phyloP scores from a whole-genome alignment of 2,888 invertebrate genomes.

The Argynnis bischoffii region DNA sequence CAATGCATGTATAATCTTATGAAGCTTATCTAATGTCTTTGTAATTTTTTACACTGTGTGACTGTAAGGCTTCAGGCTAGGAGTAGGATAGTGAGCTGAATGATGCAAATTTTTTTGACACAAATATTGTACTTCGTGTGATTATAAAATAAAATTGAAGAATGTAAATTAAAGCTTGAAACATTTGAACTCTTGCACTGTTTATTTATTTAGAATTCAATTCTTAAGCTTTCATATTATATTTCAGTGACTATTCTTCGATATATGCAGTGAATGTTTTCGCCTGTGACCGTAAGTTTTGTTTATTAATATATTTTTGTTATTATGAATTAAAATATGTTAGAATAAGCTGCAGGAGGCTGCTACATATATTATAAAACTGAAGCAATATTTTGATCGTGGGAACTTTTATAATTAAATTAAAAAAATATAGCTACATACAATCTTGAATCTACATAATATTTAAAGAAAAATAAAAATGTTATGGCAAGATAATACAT shows the following conservation, averaged over 20 bases:
- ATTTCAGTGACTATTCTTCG: not conserved
- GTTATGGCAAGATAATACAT: no score
- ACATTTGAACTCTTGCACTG: not conserved
- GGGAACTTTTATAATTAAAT: no score
- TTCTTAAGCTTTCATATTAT: not conserved
- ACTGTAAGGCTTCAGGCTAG: not conserved
- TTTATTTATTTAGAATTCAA: not conserved
- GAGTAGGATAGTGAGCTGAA: not conserved
- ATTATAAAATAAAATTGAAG: conserved; percentile 3
- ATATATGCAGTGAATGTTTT: not conserved
- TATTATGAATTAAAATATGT: conserved; percentile 13
- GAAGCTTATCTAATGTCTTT: not conserved
- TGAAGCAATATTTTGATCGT: no score
- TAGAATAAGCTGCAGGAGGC: not conserved
- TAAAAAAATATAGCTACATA: no score
- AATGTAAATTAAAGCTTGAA: not conserved
- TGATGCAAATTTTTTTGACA: conserved; percentile 8
- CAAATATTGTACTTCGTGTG: conserved; percentile 6
- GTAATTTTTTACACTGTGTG: not conserved
- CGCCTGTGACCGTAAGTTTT: conserved; percentile 7
- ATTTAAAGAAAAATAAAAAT: no score
- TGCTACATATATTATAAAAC: no score
- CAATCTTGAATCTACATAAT: no score
- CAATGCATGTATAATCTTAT: no score
- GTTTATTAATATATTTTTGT: conserved; percentile 20